phyloP scores from a whole-genome alignment of 2,888 invertebrate species.

The Crepidodera aurea region DNA sequence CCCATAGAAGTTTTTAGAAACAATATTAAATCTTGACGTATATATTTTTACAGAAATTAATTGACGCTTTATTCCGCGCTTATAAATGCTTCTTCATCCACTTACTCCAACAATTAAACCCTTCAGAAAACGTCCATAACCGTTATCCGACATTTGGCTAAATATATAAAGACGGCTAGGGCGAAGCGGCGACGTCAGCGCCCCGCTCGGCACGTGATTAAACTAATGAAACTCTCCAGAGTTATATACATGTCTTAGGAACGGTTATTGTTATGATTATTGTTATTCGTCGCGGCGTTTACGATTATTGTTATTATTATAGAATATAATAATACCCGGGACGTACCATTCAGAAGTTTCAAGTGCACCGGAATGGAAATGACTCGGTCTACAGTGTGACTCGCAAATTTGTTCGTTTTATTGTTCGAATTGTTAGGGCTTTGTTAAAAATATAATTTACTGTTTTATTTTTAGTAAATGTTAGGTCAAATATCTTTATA shows the following conservation, averaged over 20 bases:
- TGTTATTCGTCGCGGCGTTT: slow-evolving; percentile 58
- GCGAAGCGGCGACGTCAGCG: slow-evolving; percentile 33
- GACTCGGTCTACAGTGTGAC: background rate
- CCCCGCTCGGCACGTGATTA: slow-evolving; percentile 53
- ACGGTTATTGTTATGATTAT: slow-evolving; percentile 61
- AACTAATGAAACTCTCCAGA: slow-evolving; percentile 58
- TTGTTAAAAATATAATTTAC: too few relatives aligned
- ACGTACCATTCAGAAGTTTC: slow-evolving; percentile 42
- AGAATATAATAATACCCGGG: slow-evolving; percentile 53
- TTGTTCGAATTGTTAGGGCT: too few relatives aligned
- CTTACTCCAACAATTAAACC: slow-evolving; percentile 25
- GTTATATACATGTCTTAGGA: slow-evolving; percentile 57
- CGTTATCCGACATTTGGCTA: slow-evolving; percentile 15
- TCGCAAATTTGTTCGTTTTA: too few relatives aligned
- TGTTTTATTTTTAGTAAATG: too few relatives aligned
- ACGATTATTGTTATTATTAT: slow-evolving; percentile 56
- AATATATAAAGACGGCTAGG: too few relatives aligned
- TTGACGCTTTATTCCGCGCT: too few relatives aligned
- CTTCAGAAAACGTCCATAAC: slow-evolving; percentile 6
- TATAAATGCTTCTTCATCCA: background rate
- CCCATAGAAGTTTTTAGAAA: too few relatives aligned
- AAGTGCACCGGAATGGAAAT: background rate
- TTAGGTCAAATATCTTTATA: too few relatives aligned
- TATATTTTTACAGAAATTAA: too few relatives aligned
- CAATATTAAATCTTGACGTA: too few relatives aligned